Conservation (phyloP, 2,113 vertebrate genomes). For the Hippocampus zosterae region DNA sequence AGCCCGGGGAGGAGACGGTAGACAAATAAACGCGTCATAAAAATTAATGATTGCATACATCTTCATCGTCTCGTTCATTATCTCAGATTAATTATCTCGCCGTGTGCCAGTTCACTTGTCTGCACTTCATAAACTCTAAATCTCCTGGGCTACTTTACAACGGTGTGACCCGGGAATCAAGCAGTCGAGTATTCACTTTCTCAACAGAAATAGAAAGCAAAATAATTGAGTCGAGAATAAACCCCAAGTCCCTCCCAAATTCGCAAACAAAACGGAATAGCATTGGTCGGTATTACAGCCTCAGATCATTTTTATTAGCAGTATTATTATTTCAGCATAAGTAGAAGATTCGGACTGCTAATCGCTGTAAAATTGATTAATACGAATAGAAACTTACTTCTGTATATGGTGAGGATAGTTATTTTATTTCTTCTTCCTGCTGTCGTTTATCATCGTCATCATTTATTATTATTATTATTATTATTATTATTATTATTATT, state of each 20-base stretch:
- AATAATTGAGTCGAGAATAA: background rate
- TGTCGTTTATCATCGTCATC: too few relatives aligned
- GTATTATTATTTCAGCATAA: background rate
- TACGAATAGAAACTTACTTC: too few relatives aligned
- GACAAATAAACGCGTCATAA: conserved; percentile 63
- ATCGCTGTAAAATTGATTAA: background rate
- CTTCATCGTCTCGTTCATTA: conserved; percentile 63
- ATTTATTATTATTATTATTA: too few relatives aligned
- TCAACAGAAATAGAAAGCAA: background rate
- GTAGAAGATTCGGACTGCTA: background rate
- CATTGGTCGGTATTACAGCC: background rate
- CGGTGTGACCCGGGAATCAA: background rate
- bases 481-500: too few relatives aligned
- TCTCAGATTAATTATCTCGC: conserved; percentile 64
- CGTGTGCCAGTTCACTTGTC: conserved; percentile 54
- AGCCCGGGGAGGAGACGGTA: conserved; percentile 52
- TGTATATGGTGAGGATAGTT: too few relatives aligned
- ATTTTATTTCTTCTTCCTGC: too few relatives aligned
- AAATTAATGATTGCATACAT: conserved; percentile 65
- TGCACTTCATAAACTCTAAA: conserved; percentile 61
- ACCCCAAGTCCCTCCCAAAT: background rate
- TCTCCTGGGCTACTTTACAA: conserved; percentile 47
- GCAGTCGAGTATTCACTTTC: background rate
- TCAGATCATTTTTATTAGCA: background rate
- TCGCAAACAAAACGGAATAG: background rate